A percentile compares a stretch with the other conserved stretches of the same genome.
These are phyloP conservation scores for Perithous albicinctus DNA, from an alignment of 2,888 invertebrate species.

Conservation along the genomic window DNA sequence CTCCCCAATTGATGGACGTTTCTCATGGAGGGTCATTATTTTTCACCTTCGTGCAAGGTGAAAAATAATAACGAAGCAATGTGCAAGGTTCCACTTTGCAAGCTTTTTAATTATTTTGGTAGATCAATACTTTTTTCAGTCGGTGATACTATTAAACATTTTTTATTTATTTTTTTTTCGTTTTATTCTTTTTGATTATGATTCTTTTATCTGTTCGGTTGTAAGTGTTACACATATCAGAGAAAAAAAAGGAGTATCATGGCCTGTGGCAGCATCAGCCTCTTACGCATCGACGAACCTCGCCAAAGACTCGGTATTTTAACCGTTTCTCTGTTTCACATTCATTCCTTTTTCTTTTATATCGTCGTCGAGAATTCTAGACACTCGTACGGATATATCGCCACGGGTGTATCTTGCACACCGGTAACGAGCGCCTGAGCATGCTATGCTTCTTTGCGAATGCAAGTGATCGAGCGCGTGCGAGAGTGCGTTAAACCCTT, in stretches of 20 bases:
- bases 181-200: background rate
- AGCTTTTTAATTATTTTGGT: too few species aligned
- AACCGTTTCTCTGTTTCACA: conserved; percentile 30
- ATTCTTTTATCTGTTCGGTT: background rate
- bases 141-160: background rate
- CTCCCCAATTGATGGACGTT: too few species aligned
- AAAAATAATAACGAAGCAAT: too few species aligned
- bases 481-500: conserved; percentile 61
- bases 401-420: conserved; percentile 52
- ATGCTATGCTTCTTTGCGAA: conserved; percentile 38
- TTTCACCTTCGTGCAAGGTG: too few species aligned
- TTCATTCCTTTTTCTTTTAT: background rate
- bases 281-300: conserved; percentile 31
- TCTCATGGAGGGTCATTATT: too few species aligned
- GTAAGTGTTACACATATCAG: conserved; percentile 26
- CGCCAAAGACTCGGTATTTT: background rate
- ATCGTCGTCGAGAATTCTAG: conserved; percentile 4
- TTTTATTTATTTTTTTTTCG: too few species aligned
- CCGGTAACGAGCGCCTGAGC: conserved; percentile 55
- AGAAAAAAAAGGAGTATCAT: conserved; percentile 14
- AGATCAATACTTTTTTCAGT: too few species aligned
- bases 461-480: conserved; percentile 58
- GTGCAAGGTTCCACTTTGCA: too few species aligned
- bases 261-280: conserved; percentile 9
- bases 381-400: conserved; percentile 32